phyloP scores from a whole-genome alignment of 2,113 vertebrate genomes.

The Lasiurus borealis region DNA sequence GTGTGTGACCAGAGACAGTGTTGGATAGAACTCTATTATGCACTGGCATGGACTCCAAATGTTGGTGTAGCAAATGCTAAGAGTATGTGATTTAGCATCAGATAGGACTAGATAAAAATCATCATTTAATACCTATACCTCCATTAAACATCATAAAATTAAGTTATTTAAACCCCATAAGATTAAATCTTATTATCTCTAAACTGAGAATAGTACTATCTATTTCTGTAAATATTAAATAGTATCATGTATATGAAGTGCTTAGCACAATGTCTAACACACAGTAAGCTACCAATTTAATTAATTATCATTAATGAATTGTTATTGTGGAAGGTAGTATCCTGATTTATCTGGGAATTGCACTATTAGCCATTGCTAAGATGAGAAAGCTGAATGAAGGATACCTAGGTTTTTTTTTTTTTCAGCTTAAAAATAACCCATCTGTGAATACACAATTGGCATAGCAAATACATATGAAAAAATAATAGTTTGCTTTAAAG shows the following conservation, averaged over 20 bases:
- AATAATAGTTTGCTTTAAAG: neutral
- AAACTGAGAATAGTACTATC: neutral
- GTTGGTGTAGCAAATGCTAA: neutral
- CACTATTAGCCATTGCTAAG: neutral
- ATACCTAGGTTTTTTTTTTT: neutral
- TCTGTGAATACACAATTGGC: neutral
- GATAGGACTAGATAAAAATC: neutral
- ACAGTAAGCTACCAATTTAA: neutral
- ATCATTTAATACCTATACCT: neutral
- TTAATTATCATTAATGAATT: neutral
- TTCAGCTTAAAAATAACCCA: neutral
- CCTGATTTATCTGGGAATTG: constrained; percentile 14
- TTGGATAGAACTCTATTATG: neutral
- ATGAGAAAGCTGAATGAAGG: neutral
- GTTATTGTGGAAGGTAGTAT: neutral
- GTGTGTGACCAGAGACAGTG: neutral
- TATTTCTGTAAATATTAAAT: neutral
- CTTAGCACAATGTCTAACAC: neutral
- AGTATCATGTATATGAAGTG: neutral
- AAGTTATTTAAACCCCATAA: neutral
- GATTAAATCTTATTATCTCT: neutral
- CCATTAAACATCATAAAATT: neutral
- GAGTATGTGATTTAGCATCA: neutral
- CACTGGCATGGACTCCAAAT: neutral
- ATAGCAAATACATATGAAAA: neutral